These are phyloP conservation scores for Lynx canadensis DNA, from an alignment of 2,113 vertebrate species.

Conservation along the genomic window DNA sequence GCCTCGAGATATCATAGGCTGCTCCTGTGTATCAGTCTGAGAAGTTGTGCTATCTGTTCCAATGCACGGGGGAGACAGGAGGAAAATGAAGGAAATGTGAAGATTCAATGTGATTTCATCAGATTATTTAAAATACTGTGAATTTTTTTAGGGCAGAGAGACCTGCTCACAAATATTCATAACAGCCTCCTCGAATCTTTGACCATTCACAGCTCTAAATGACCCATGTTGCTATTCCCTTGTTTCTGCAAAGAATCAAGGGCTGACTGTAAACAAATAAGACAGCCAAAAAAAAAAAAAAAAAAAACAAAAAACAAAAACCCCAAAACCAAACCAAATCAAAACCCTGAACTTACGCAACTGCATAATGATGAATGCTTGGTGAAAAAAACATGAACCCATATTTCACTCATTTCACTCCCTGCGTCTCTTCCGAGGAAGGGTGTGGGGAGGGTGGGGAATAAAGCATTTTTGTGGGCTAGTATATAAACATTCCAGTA, in stretches of 20 bases:
- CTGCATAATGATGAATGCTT: background rate
- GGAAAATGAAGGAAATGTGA: background rate
- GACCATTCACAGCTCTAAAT: constrained; percentile 43
- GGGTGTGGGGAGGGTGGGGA: background rate
- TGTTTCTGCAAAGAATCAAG: constrained; percentile 33
- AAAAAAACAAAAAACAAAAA: background rate
- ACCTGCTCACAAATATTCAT: background rate
- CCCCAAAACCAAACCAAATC: background rate
- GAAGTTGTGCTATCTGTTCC: background rate
- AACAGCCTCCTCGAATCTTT: constrained; percentile 36
- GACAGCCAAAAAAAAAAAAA: background rate
- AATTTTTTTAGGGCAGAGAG: background rate
- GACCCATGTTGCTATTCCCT: background rate
- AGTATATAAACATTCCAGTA: background rate
- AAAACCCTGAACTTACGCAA: background rate
- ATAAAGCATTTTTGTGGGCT: constrained; percentile 1
- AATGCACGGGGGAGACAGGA: background rate
- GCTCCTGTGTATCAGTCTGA: background rate
- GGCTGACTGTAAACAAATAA: constrained; percentile 49
- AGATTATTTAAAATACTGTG: background rate
- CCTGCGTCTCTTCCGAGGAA: background rate
- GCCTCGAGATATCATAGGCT: background rate
- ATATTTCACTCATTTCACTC: constrained; percentile 13
- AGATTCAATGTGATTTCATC: background rate
- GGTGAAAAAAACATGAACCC: background rate